Conservation (phyloP, 2,113 vertebrate species). For the Clinocottus analis region DNA sequence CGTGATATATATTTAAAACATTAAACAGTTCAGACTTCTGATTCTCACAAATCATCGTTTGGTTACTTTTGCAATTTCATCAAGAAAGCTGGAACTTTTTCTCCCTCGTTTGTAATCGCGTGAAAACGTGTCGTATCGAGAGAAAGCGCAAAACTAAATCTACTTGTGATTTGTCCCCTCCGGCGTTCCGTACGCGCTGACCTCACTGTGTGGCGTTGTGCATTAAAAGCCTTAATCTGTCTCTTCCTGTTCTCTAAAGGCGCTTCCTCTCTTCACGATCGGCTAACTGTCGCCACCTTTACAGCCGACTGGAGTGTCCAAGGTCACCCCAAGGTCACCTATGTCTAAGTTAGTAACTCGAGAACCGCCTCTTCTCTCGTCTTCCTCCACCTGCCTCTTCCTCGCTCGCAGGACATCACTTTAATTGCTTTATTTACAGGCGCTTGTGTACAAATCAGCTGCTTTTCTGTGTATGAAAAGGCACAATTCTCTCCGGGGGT, state of each 20-base stretch:
- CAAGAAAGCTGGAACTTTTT: neutral
- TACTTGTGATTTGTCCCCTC: neutral
- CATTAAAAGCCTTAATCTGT: neutral
- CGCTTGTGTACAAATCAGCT: slow-evolving; percentile 31
- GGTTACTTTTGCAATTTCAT: neutral
- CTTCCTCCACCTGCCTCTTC: neutral
- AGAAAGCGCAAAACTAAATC: neutral
- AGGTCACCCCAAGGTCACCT: slow-evolving; percentile 52
- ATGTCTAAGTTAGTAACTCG: slow-evolving; percentile 33
- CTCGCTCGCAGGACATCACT: neutral
- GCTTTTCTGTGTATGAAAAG: neutral
- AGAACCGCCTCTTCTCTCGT: neutral
- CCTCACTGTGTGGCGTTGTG: neutral
- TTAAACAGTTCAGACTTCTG: neutral
- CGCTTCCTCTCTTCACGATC: neutral
- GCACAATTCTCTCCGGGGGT: neutral
- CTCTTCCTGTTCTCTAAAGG: slow-evolving; percentile 1
- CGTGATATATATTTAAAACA: neutral
- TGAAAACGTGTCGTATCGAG: neutral
- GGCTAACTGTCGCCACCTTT: neutral
- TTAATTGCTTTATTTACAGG: slow-evolving; percentile 50
- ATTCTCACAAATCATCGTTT: neutral
- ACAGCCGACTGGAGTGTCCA: slow-evolving; percentile 26
- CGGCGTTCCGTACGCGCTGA: neutral
- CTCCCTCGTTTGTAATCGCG: neutral